These are phyloP conservation scores for Euplexia lucipara DNA, from an alignment of 2,888 invertebrate species.

Conservation along the genomic window DNA sequence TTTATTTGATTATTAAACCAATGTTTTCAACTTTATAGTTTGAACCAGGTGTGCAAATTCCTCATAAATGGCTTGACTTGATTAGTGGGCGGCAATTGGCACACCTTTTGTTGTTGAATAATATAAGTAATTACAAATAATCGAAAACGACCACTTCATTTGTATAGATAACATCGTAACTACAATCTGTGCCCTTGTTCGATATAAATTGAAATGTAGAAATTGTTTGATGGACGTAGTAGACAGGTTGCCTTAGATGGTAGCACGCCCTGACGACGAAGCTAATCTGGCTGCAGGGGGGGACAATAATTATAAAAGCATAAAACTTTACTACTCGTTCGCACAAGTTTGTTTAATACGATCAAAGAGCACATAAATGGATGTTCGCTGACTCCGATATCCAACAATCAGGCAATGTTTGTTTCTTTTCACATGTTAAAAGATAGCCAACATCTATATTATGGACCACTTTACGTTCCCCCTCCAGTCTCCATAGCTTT, in stretches of 20 bases:
- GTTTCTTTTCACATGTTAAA: slow-evolving; percentile 58
- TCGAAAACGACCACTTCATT: slow-evolving; percentile 39
- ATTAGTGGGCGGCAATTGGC: slow-evolving; percentile 40
- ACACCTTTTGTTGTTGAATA: slow-evolving; percentile 44
- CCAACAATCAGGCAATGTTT: slow-evolving; percentile 43
- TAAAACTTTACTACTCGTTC: slow-evolving; percentile 52
- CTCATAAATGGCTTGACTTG: slow-evolving; percentile 21
- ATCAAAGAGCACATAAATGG: slow-evolving; percentile 48
- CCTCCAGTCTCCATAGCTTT: slow-evolving; percentile 43
- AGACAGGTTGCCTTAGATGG: slow-evolving; percentile 46
- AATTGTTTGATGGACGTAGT: slow-evolving; percentile 32
- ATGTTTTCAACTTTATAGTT: slow-evolving; percentile 9
- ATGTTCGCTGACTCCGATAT: slow-evolving; percentile 32
- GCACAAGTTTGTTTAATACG: slow-evolving; percentile 50
- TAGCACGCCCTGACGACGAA: slow-evolving; percentile 12
- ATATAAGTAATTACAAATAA: slow-evolving; percentile 46
- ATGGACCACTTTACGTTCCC: slow-evolving; percentile 55
- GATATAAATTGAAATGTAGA: slow-evolving; percentile 35
- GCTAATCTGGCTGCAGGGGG: slow-evolving; percentile 3
- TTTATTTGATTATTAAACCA: slow-evolving; percentile 7
- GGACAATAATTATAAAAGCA: slow-evolving; percentile 47
- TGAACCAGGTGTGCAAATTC: slow-evolving; percentile 35
- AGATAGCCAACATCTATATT: slow-evolving; percentile 57
- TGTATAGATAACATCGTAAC: slow-evolving; percentile 50
- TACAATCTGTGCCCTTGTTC: slow-evolving; percentile 50